Conservation (phyloP, 2,797 vertebrate genomes). For the Artibeus lituratus region DNA sequence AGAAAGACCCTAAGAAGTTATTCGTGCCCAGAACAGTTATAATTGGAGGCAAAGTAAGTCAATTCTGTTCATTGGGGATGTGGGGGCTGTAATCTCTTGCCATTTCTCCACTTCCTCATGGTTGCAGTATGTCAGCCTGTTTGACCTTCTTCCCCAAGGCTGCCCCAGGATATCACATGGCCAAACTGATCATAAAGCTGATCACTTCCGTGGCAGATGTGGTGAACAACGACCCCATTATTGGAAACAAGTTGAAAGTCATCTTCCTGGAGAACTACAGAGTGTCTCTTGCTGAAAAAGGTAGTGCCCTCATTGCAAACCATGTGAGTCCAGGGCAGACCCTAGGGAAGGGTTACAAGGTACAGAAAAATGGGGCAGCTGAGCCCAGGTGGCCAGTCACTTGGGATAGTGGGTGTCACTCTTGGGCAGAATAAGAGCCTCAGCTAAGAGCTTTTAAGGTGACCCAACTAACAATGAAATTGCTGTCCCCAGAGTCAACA, state of each 20-base stretch:
- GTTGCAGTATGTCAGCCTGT: neutral
- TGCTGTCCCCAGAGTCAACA: neutral
- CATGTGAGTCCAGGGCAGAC: fast-evolving
- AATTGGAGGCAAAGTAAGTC: slow-evolving; percentile 94
- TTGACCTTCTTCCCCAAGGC: slow-evolving; percentile 84
- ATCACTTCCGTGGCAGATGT: slow-evolving; percentile 93
- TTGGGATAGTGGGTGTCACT: neutral
- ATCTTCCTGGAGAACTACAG: slow-evolving; percentile 98
- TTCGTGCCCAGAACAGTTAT: slow-evolving; percentile 95
- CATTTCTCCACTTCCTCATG: neutral
- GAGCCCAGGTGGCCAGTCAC: neutral
- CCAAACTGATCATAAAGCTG: slow-evolving; percentile 96
- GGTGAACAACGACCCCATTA: slow-evolving; percentile 91
- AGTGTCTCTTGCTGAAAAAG: slow-evolving; percentile 97
- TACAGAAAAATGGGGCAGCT: neutral
- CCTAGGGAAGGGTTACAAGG: neutral
- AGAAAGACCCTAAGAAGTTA: slow-evolving; percentile 85
- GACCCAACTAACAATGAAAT: neutral
- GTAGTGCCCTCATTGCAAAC: slow-evolving; percentile 74
- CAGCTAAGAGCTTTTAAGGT: neutral
- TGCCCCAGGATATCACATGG: slow-evolving; percentile 97
- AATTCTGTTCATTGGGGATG: neutral
- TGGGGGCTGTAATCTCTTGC: neutral
- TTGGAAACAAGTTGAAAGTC: slow-evolving; percentile 93
- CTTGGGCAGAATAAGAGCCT: neutral